These are phyloP conservation scores for Bombyx mori DNA, from an alignment of 1,140 invertebrate genomes.

Conservation along the genomic window ASM3026992v2 NC_085117.1:12678501-12679000, in stretches of 20 bases:
- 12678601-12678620: constrained; percentile 76
- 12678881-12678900: no score
- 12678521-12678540: constrained; percentile 87
- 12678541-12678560: constrained; percentile 87
- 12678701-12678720: neutral
- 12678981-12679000: constrained; percentile 33
- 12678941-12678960: neutral
- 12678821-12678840: no score
- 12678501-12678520: constrained; percentile 25
- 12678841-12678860: no score
- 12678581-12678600: constrained; percentile 83
- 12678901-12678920: no score
- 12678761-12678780: no score
- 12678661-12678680: constrained; percentile 75
- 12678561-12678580: constrained; percentile 87
- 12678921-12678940: neutral
- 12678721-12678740: no score
- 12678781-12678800: no score
- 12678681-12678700: constrained; percentile 39
- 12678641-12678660: constrained; percentile 79
- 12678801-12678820: no score
- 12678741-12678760: neutral
- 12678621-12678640: constrained; percentile 72
- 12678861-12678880: no score
- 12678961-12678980: neutral